Evolutionary conservation across 1,140 invertebrate genomes (phyloP).

Genomic region (Sinonovacula constricta): DNA sequence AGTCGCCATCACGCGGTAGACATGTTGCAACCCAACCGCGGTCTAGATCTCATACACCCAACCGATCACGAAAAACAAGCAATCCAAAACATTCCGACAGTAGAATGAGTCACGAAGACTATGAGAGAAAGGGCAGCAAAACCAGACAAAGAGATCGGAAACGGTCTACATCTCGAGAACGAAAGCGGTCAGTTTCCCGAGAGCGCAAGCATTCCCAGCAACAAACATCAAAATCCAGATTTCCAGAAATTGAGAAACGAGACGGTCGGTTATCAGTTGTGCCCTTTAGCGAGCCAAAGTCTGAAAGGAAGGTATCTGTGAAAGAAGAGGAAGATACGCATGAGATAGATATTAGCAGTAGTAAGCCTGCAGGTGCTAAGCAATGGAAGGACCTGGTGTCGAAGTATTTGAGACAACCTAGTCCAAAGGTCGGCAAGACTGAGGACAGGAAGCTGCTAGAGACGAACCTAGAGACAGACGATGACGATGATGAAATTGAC

Average conservation of each 20-base stretch:
- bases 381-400: slow-evolving; percentile 43
- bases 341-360: slow-evolving; percentile 11
- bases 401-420: slow-evolving; percentile 42
- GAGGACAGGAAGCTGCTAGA: slow-evolving; percentile 39
- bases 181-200: slow-evolving; percentile 18
- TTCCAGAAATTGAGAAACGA: slow-evolving; percentile 41
- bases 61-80: not conserved
- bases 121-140: slow-evolving; percentile 17
- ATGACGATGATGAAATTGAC: slow-evolving; percentile 45
- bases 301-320: not conserved
- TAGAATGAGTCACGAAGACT: slow-evolving; percentile 30
- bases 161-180: not conserved
- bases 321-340: not conserved
- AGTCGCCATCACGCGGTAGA: not conserved
- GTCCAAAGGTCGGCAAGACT: slow-evolving; percentile 42
- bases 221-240: slow-evolving; percentile 12
- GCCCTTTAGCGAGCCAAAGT: not conserved
- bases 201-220: not conserved
- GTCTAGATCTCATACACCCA: not conserved
- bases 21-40: not conserved
- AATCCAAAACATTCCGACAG: not conserved
- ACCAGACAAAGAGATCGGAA: slow-evolving; percentile 17
- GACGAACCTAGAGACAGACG: slow-evolving; percentile 17
- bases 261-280: not conserved
- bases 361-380: slow-evolving; percentile 18